Base-by-base conservation (phyloP, 2,888 invertebrate genomes). In the Spisula solida region DNA sequence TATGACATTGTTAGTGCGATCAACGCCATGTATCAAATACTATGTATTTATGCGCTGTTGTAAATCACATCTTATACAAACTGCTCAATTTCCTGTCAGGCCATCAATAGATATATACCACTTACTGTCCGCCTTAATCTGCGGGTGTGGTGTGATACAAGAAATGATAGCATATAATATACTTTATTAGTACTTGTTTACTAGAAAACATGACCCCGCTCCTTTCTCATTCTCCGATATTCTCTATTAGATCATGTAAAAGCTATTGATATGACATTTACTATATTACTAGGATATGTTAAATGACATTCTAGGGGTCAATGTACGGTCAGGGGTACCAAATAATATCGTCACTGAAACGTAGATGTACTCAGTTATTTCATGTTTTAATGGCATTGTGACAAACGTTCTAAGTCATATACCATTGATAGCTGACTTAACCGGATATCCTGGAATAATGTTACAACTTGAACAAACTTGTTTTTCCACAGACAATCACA, bases 111-210 rank as follows among this genome's bases (percentile, higher is more conserved):
- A 25, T 34, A 41, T 14, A 51, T 29, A 47, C 75, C 48, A 75
- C 31, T 83, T 75, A 51, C n/a, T 66, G 82, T 75, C 75, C 51
- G 29, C 29, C 48, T 51, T 75, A 83, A 83, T 70, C 82, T 25
- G 8, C n/a, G 25, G 25, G 60, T 66, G 25, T 66, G 25, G 60
- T 66, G 25, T 66, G 60, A 66, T 66, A 66, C 60, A 66, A 66
- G 25, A 66, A 25, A 25, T 66, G 60, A 66, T 66, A 1, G 25
- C 8, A 6, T 66, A n/a, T n/a, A n/a, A n/a, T 60, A 6, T 60
- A 6, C n/a, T 60, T 60, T 20, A 10, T 25, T 10, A n/a, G 51
- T 2, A 25, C 60, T 25, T 66, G 60, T 66, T 66, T 66, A 66
- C 60, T 4, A 66, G 25, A n/a, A 51, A 66, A 66, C 60, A 66